Conservation (phyloP, 2,888 invertebrate genomes). For the Drosophila demipolita region DNA sequence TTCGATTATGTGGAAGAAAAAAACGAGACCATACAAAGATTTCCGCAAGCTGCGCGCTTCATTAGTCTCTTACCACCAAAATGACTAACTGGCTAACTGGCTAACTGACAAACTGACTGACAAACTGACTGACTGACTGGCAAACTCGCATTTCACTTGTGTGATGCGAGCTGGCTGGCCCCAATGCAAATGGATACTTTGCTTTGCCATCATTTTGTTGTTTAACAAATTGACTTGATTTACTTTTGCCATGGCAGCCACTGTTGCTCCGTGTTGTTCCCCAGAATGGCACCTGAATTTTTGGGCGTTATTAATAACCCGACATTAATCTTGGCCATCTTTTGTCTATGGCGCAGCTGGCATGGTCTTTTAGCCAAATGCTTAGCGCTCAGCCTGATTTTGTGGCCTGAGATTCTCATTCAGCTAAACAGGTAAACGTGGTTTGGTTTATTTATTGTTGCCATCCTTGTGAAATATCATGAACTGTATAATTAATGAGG, state of each 20-base stretch:
- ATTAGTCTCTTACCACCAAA: slow-evolving; percentile 51
- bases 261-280: slow-evolving; percentile 1
- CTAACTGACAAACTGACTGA: slow-evolving; percentile 11
- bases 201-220: slow-evolving; percentile 43
- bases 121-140: slow-evolving; percentile 17
- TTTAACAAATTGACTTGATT: slow-evolving; percentile 74
- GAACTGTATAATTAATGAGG: slow-evolving; percentile 53
- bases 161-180: slow-evolving; percentile 33
- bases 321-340: slow-evolving; percentile 64
- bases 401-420: slow-evolving; percentile 60
- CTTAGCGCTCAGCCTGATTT: slow-evolving; percentile 65
- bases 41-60: slow-evolving; percentile 47
- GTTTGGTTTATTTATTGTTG: slow-evolving; percentile 30
- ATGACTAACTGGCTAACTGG: slow-evolving; percentile 8
- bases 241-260: slow-evolving; percentile 33
- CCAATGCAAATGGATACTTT: slow-evolving; percentile 74
- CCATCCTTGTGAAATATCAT: slow-evolving; percentile 32
- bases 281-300: slow-evolving; percentile 47
- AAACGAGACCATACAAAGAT: slow-evolving; percentile 18
- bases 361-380: slow-evolving; percentile 59
- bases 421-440: slow-evolving; percentile 39
- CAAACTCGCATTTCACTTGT: slow-evolving; percentile 5
- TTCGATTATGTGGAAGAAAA: slow-evolving; percentile 38
- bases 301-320: slow-evolving; percentile 67
- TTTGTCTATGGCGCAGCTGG: slow-evolving; percentile 60